phyloP scores from a whole-genome alignment of 2,888 invertebrate species.

The Mythimna albipuncta region DNA sequence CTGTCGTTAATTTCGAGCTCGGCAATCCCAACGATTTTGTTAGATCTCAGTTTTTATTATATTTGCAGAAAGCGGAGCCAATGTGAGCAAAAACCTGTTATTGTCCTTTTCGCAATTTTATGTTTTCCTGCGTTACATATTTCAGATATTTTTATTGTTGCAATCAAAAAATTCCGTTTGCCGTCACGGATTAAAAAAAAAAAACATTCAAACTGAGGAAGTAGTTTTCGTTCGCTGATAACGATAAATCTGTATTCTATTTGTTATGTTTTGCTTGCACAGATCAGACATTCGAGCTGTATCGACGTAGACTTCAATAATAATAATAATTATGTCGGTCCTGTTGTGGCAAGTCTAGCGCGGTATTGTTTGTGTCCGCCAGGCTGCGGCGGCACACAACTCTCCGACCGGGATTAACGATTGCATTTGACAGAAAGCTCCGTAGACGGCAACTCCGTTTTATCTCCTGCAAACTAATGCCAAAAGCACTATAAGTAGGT shows the following conservation, averaged over 20 bases:
- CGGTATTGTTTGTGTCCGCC: slow-evolving; percentile 50
- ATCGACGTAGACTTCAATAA: slow-evolving; percentile 48
- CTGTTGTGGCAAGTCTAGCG: slow-evolving; percentile 44
- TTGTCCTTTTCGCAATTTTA: slow-evolving; percentile 49
- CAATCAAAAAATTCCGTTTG: background rate
- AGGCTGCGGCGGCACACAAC: slow-evolving; percentile 25
- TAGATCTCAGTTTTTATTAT: slow-evolving; percentile 72
- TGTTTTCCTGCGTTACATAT: slow-evolving; percentile 21
- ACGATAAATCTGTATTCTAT: slow-evolving; percentile 29
- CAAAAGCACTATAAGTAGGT: slow-evolving; percentile 22
- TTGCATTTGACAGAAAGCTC: slow-evolving; percentile 63
- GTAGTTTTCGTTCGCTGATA: slow-evolving; percentile 8
- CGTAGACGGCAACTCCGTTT: slow-evolving; percentile 39
- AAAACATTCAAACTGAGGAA: no score
- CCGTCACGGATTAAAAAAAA: background rate
- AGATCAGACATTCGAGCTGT: slow-evolving; percentile 26
- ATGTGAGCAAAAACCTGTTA: slow-evolving; percentile 62
- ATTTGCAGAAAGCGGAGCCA: slow-evolving; percentile 63
- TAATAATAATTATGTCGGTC: slow-evolving; percentile 53
- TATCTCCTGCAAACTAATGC: slow-evolving; percentile 39
- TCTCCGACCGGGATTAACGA: slow-evolving; percentile 57
- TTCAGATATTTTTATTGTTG: slow-evolving; percentile 11
- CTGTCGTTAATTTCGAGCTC: slow-evolving; percentile 75
- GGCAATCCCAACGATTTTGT: slow-evolving; percentile 72
- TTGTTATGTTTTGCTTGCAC: slow-evolving; percentile 19